These are phyloP conservation scores for Macroramphosus scolopax DNA, from an alignment of 2,797 vertebrate species.

Conservation along the genomic window DNA sequence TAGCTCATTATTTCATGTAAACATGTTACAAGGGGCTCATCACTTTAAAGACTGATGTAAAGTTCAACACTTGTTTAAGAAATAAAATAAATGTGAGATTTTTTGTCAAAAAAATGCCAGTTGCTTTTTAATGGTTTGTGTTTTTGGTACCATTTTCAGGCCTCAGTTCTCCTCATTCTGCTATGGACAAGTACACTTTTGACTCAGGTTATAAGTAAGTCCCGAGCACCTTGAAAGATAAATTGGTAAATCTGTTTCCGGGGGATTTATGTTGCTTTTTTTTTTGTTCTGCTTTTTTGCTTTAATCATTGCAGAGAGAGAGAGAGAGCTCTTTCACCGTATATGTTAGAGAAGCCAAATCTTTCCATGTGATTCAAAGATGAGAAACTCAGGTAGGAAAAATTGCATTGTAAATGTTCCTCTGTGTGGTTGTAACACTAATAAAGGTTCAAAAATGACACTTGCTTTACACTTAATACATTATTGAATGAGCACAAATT, in stretches of 20 bases:
- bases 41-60: constrained; percentile 97
- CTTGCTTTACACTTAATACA: constrained; percentile 75
- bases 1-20: constrained; percentile 92
- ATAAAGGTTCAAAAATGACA: constrained; percentile 73
- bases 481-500: constrained; percentile 58
- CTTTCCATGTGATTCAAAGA: constrained; percentile 77
- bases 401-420: constrained; percentile 78
- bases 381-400: constrained; percentile 80
- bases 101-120: constrained; percentile 88
- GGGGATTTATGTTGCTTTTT: constrained; percentile 48
- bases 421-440: constrained; percentile 78
- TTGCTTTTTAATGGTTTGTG: constrained; percentile 73
- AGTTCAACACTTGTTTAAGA: constrained; percentile 99
- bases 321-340: constrained; percentile 63
- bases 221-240: constrained; percentile 61
- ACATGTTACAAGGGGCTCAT: constrained; percentile 96
- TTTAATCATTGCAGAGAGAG: constrained; percentile 59
- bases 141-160: constrained; percentile 61
- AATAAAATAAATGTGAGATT: constrained; percentile 99
- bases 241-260: constrained; percentile 47
- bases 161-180: constrained; percentile 62
- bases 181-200: constrained; percentile 66
- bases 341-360: constrained; percentile 75
- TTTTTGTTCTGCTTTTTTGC: constrained; percentile 51
- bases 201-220: constrained; percentile 74